phyloP scores from a whole-genome alignment of 2,113 vertebrate genomes.

The Orthonyx spaldingii region DNA sequence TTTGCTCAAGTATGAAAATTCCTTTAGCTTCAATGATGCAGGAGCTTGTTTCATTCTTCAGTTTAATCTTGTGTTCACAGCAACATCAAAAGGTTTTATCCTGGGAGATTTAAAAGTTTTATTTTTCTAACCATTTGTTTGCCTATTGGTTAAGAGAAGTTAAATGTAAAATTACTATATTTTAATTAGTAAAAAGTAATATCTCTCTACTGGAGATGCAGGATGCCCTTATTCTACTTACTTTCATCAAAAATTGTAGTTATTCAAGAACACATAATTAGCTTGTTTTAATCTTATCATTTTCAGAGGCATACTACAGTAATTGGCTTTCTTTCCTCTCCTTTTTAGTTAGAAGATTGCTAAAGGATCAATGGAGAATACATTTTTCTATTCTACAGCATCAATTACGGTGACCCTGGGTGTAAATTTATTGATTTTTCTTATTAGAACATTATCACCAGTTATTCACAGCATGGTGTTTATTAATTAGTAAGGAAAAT shows the following conservation, averaged over 20 bases:
- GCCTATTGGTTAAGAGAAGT: background rate
- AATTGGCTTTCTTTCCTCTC: constrained; percentile 73
- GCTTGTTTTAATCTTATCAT: constrained; percentile 76
- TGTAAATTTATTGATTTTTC: constrained; percentile 79
- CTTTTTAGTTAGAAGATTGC: constrained; percentile 71
- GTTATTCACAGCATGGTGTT: constrained; percentile 74
- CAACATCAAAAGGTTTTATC: background rate
- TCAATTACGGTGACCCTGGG: constrained; percentile 70
- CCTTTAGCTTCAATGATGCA: background rate
- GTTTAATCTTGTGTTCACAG: background rate
- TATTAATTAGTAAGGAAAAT: constrained; percentile 75
- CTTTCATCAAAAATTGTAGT: constrained; percentile 73
- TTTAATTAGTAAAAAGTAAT: constrained; percentile 65
- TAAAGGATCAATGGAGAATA: constrained; percentile 72
- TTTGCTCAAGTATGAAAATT: background rate
- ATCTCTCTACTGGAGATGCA: constrained; percentile 36
- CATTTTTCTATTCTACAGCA: constrained; percentile 65
- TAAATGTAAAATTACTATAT: constrained; percentile 39
- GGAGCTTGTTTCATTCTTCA: background rate
- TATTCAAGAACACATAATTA: constrained; percentile 75
- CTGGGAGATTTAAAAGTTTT: constrained; percentile 25
- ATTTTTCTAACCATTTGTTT: constrained; percentile 25
- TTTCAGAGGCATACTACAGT: constrained; percentile 72
- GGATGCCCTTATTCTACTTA: constrained; percentile 55
- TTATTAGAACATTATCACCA: constrained; percentile 74